Evolutionary conservation across 2,113 vertebrate species (phyloP), one percentile per base, ranked within the genome.

Genomic region (Pachycephala philippinensis): DNA sequence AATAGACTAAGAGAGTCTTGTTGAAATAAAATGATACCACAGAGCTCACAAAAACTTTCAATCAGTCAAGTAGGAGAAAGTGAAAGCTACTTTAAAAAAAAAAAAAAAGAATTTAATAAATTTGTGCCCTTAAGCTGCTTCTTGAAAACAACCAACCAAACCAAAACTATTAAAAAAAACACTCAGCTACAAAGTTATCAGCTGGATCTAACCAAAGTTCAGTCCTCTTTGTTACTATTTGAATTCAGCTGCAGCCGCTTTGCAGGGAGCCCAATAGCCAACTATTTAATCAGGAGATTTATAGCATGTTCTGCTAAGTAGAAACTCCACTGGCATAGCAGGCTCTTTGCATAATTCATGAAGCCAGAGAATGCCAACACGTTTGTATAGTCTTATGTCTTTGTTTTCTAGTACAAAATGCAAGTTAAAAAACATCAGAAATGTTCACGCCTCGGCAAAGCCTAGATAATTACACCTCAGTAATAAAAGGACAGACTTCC

Each of bases 311-410:
- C 16, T 64, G 13, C 44, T 69, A 47, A 47, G 31, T 4, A 75
- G 52, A 37, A 82, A 35, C 3, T 39, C 40, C 8, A 33, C 39
- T 56, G 37, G 22, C 24, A 40, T 52, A 60, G 53, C 72, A 88
- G 9, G 4, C 4, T 49, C 20, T 37, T 13, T 54, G 20, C 31
- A 27, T 59, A 72, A 56, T 28, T 69, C 13, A 52, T 17, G 1
- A 64, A 69, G 53, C 11, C 49, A 90, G 65, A 76, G 30, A 71
- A 64, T 15, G 4, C 28, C 30, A 53, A 54, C 20, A 23, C 0
- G 1, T n/a, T 50, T 33, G 11, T 1, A 3, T 19, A 21, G 30
- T 31, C 26, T 54, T 28, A 9, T 2, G 8, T 12, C 23, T 71
- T 84, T 42, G 11, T 30, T 60, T 92, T 77, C 42, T 13, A 54